These are phyloP conservation scores for Simalia tracyae DNA, from an alignment of 2,797 vertebrate species.

Conservation along the genomic window DNA sequence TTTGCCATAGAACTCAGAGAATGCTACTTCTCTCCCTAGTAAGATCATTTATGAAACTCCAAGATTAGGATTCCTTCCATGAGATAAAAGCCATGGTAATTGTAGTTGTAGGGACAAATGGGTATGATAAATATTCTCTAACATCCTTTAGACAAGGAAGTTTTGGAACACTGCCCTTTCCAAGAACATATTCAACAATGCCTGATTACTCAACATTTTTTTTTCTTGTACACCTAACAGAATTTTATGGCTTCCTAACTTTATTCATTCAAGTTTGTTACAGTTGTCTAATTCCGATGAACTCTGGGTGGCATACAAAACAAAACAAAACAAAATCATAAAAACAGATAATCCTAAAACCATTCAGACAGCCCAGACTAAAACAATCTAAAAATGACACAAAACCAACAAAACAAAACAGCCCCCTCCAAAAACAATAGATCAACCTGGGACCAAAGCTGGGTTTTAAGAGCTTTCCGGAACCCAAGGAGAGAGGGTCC, in stretches of 20 bases:
- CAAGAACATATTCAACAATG: background rate
- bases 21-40: background rate
- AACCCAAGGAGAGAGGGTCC: background rate
- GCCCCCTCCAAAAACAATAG: background rate
- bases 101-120: background rate
- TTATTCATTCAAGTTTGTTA: background rate
- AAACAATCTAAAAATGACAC: background rate
- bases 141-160: background rate
- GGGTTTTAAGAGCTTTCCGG: background rate
- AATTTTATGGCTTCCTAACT: background rate
- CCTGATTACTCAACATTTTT: background rate
- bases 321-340: background rate
- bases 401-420: background rate
- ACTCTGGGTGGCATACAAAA: background rate
- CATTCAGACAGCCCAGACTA: background rate
- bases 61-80: background rate
- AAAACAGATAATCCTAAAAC: background rate
- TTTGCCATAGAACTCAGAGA: background rate
- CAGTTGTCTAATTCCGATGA: background rate
- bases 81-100: background rate
- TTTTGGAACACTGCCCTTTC: background rate
- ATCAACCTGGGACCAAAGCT: background rate
- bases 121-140: background rate
- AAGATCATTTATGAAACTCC: background rate
- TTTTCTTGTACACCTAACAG: background rate